Base-by-base conservation (phyloP, 2,113 vertebrate species). In the Regulus satrapa region DNA sequence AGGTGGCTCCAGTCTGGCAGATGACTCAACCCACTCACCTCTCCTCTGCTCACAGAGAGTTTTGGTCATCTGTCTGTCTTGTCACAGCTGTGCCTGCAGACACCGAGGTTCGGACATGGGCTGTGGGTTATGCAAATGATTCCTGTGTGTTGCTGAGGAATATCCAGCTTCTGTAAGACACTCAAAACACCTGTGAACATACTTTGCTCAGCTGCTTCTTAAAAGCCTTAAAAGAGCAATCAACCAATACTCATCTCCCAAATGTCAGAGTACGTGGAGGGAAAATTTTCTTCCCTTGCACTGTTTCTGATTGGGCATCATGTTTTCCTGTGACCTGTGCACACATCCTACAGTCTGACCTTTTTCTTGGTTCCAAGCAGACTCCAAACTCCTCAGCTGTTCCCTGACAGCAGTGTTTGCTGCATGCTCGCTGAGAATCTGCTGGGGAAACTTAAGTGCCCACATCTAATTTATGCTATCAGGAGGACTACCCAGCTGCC, bases 341-440 rank as follows among this genome's bases (percentile, higher is more conserved):
- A 16, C 16, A 34, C 49, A 21, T 43, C 40, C 45, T 64, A 24
- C 46, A 66, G 23, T 29, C 25, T 18, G 3, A 41, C 24, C 26
- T 54, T 63, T 40, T 88, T 24, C 38, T 41, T 5, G 2, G 43
- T 46, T 87, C 17, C 40, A 58, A 41, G 23, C 0, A 9, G 28
- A 49, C 18, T 21, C 12, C 13, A 3, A 63, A 48, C 46, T 64
- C 45, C 49, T 45, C 46, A 32, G 46, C 29, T 58, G 68, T 43
- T 83, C 36, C 9, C 14, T 3, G 0, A 12, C 6, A 38, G 32
- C 56, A 18, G 25, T 24, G 11, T 32, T 63, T 78, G 17, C 61
- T 61, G 18, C 29, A 6, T 13, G 11, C 10, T 64, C 0, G 0
- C 56, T n/a, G 40, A 66, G 28, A 34, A 66, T 0, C 1, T 31